Base-by-base conservation (phyloP, 2,113 vertebrate species). In the Calidris pugnax region DNA sequence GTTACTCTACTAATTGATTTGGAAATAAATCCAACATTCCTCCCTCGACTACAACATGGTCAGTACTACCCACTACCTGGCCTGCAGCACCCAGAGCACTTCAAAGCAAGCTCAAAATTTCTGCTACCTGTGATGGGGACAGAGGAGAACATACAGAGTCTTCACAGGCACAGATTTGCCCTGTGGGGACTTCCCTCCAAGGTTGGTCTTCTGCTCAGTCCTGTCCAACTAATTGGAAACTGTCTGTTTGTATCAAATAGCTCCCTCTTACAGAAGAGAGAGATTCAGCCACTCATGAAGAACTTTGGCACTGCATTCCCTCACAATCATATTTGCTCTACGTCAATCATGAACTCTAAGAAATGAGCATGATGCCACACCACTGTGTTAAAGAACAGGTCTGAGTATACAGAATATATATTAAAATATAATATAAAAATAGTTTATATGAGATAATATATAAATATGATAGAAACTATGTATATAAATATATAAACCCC, bases 331-430 rank as follows among this genome's bases (percentile, higher is more conserved):
- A 12, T 41, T 59, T 66, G 17, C 30, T 64, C 24, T 26, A 39
- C 0, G 1, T 24, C n/a, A 71, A 50, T 23, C 12, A 45, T 7
- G 27, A 43, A 14, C 33, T 68, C 0, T 4, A 53, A 63, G 35
- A 86, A 69, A 76, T 66, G 0, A 62, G 10, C 13, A 53, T 5
- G n/a, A 73, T 56, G 32, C 22, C 32, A 45, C 10, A 17, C 1
- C 11, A 18, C 17, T 28, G 6, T 6, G 21, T 59, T 37, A 75
- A 51, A 56, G 8, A 66, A 45, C 2, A 23, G 8, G 41, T 20
- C 56, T 48, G 5, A 56, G 48, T 16, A 73, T 4, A 50, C 4
- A 60, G 9, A 35, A 7, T 23, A 30, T 5, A 12, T 9, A 69
- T 14, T 17, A 28, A 69, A 55, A 24, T 14, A 21, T 2, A 26